Conservation (phyloP, 2,113 vertebrate species). For the Cyanoderma ruficeps region DNA sequence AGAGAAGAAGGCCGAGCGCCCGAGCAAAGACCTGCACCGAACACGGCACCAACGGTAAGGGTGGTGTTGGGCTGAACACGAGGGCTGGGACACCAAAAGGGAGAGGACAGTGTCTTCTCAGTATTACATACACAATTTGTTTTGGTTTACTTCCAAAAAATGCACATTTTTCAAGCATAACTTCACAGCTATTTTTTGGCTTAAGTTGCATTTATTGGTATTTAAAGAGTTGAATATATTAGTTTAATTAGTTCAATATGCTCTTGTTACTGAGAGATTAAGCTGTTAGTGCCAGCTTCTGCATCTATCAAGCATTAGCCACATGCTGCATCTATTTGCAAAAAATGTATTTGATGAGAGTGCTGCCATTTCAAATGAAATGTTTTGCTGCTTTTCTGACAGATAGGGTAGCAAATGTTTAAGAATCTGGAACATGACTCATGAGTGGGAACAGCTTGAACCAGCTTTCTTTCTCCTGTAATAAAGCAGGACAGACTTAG, state of each 20-base stretch:
- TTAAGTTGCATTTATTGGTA: neutral
- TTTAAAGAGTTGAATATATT: neutral
- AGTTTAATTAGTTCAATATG: neutral
- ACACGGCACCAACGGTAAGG: conserved; percentile 89
- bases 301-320: neutral
- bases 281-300: conserved; percentile 2
- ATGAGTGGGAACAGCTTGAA: conserved; percentile 27
- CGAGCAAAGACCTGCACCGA: conserved; percentile 92
- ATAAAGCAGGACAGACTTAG: conserved; percentile 3
- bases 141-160: neutral
- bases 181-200: neutral
- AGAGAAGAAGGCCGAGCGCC: conserved; percentile 96
- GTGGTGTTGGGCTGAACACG: neutral
- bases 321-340: conserved; percentile 20
- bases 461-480: conserved; percentile 11
- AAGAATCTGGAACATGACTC: conserved; percentile 55
- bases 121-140: neutral
- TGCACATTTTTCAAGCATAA: neutral
- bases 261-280: neutral
- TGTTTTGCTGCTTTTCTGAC: conserved; percentile 51
- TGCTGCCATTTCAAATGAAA: conserved; percentile 32
- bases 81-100: neutral
- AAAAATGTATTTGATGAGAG: conserved; percentile 1
- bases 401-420: conserved; percentile 44
- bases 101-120: neutral